Conservation (phyloP, 2,888 invertebrate genomes). For the Tupiocoris notatus region DNA sequence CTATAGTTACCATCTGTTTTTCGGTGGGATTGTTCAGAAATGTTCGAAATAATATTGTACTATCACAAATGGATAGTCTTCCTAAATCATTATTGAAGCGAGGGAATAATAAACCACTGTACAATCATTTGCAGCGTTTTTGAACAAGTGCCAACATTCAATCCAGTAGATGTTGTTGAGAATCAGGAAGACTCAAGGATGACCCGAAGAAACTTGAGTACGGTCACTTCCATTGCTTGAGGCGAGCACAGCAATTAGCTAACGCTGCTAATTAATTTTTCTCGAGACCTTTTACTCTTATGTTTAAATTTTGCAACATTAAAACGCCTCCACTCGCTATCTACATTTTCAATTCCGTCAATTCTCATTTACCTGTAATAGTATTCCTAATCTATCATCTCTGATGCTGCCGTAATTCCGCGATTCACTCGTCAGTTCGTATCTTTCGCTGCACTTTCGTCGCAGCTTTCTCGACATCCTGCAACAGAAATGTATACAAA, state of each 20-base stretch:
- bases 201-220: neutral
- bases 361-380: conserved; percentile 45
- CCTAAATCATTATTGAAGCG: too few species aligned
- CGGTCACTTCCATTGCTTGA: neutral
- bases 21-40: too few species aligned
- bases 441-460: conserved; percentile 46
- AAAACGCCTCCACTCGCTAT: neutral
- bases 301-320: neutral
- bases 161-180: neutral
- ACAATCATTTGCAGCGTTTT: too few species aligned
- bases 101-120: too few species aligned
- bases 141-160: neutral
- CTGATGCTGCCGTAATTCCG: conserved; percentile 49
- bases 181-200: neutral
- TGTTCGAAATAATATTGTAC: too few species aligned
- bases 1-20: too few species aligned
- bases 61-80: too few species aligned
- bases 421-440: conserved; percentile 45
- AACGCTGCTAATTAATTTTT: neutral
- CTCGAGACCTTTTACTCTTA: neutral
- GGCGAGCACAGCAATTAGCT: neutral
- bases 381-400: conserved; percentile 46
- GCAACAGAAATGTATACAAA: too few species aligned
- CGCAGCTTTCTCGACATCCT: conserved; percentile 48
- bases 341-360: neutral